phyloP scores from a whole-genome alignment of 2,113 vertebrate genomes.

The Donacobius atricapilla region DNA sequence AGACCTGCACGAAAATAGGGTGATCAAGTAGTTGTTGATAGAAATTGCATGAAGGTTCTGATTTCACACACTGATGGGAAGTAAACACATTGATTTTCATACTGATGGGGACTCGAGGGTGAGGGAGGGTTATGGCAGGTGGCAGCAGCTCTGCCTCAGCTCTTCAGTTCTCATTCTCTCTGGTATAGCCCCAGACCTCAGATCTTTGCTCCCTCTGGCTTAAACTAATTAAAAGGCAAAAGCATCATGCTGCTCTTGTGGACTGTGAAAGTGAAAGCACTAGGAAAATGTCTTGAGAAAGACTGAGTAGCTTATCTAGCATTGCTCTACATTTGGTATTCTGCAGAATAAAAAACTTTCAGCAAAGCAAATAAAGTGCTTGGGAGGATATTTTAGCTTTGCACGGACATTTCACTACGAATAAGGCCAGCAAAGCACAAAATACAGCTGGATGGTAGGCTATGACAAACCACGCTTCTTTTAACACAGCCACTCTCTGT shows the following conservation, averaged over 20 bases:
- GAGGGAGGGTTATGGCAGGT: too few relatives aligned
- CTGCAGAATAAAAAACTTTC: neutral
- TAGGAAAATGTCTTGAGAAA: neutral
- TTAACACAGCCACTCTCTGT: neutral
- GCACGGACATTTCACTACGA: neutral
- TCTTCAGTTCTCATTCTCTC: neutral
- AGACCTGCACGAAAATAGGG: neutral
- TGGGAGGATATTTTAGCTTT: neutral
- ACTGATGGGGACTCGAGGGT: neutral
- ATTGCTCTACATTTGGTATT: neutral
- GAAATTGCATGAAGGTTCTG: neutral
- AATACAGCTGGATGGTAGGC: neutral
- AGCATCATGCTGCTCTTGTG: neutral
- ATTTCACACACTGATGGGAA: neutral
- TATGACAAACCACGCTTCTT: neutral
- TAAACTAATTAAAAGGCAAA: conserved; percentile 11
- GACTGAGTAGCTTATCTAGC: neutral
- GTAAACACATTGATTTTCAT: neutral
- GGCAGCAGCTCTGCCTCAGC: neutral
- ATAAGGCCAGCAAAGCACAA: neutral
- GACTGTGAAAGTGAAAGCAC: neutral
- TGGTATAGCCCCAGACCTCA: neutral
- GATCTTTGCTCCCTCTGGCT: neutral
- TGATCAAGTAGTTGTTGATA: neutral
- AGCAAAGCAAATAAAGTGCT: neutral